These are phyloP conservation scores for Elegia similella DNA, from an alignment of 2,888 invertebrate species.

Conservation along the genomic window DNA sequence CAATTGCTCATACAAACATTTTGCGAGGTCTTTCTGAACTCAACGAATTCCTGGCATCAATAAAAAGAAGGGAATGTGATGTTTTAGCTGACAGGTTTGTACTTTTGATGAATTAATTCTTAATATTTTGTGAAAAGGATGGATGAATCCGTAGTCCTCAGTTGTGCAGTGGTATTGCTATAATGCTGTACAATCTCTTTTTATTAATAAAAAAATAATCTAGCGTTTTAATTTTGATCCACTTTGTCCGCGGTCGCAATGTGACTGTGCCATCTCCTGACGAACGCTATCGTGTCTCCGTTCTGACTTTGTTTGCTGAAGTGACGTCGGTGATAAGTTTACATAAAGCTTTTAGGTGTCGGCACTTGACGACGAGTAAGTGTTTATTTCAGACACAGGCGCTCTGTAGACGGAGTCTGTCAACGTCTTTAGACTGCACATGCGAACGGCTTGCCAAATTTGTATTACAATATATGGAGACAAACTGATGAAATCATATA, in stretches of 20 bases:
- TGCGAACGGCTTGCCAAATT: constrained; percentile 1
- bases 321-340: constrained; percentile 18
- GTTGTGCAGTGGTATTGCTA: too few relatives aligned
- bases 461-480: background rate
- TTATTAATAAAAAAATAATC: too few relatives aligned
- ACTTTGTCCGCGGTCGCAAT: background rate
- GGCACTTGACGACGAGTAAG: constrained; percentile 6
- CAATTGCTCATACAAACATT: too few relatives aligned
- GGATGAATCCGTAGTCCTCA: too few relatives aligned
- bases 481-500: background rate
- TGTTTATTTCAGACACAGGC: constrained; percentile 13
- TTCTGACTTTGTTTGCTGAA: constrained; percentile 13
- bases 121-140: too few relatives aligned
- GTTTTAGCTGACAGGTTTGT: too few relatives aligned
- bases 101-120: too few relatives aligned
- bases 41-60: too few relatives aligned
- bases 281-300: constrained; percentile 12
- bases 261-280: constrained; percentile 13
- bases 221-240: background rate
- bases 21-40: too few relatives aligned
- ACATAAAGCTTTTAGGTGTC: constrained; percentile 20
- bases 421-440: constrained; percentile 12
- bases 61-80: too few relatives aligned
- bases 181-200: too few relatives aligned
- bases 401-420: constrained; percentile 2